phyloP scores from a whole-genome alignment of 2,888 invertebrate species.

The Phoenoteleia sp. region DNA sequence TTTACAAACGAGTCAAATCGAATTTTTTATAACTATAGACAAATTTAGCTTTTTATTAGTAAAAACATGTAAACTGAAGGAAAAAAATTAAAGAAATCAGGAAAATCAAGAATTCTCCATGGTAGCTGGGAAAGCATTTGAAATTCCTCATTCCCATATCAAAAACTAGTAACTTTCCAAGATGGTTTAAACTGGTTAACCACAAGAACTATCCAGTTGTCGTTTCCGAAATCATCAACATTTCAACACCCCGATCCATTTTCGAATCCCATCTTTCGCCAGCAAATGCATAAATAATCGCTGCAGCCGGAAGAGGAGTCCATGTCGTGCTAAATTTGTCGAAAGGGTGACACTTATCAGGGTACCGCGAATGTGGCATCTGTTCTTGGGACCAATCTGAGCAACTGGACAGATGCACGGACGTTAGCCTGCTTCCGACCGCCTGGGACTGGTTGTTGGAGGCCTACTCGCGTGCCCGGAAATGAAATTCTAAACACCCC shows the following conservation, averaged over 20 bases:
- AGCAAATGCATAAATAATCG: conserved; percentile 18
- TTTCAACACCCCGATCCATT: not conserved
- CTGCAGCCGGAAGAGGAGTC: conserved; percentile 26
- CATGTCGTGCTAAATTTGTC: conserved; percentile 38
- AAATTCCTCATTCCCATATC: too few relatives aligned
- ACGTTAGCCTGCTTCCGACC: conserved; percentile 82
- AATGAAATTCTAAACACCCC: conserved; percentile 85
- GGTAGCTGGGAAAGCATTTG: too few relatives aligned
- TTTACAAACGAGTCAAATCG: too few relatives aligned
- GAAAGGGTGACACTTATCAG: conserved; percentile 56
- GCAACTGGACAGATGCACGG: conserved; percentile 74
- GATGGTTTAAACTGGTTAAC: too few relatives aligned
- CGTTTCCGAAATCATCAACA: too few relatives aligned
- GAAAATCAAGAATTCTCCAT: too few relatives aligned
- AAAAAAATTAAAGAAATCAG: too few relatives aligned
- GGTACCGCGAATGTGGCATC: conserved; percentile 41
- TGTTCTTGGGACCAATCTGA: conserved; percentile 80
- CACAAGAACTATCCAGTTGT: too few relatives aligned
- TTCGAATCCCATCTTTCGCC: not conserved
- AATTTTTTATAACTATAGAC: too few relatives aligned
- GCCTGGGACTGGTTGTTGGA: conserved; percentile 65
- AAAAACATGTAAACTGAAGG: too few relatives aligned
- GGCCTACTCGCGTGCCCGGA: conserved; percentile 81
- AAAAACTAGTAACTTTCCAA: too few relatives aligned
- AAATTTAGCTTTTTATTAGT: too few relatives aligned